These are phyloP conservation scores for Hermetia illucens DNA, from an alignment of 1,140 invertebrate species.

Conservation along the genomic window DNA sequence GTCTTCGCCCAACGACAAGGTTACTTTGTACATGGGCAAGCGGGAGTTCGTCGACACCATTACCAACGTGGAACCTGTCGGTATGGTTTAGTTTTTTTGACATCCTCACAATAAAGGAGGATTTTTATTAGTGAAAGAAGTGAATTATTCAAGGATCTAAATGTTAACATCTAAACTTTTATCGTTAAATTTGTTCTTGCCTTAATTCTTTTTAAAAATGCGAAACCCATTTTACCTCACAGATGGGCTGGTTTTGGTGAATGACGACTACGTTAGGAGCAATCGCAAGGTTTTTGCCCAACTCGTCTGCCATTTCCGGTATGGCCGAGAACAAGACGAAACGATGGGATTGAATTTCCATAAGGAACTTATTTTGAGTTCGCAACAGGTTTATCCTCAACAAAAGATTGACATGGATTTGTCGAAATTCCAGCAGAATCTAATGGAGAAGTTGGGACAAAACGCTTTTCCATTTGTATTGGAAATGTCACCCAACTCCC, in stretches of 20 bases:
- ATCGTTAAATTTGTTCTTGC: too few relatives aligned
- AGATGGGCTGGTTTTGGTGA: constrained; percentile 90
- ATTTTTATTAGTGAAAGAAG: too few relatives aligned
- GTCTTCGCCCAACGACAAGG: too few relatives aligned
- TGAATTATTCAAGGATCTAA: too few relatives aligned
- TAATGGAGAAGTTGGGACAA: constrained; percentile 82
- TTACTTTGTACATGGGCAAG: too few relatives aligned
- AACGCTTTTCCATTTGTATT: constrained; percentile 89
- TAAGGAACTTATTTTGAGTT: constrained; percentile 85
- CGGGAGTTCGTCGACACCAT: too few relatives aligned
- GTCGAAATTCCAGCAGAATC: constrained; percentile 65
- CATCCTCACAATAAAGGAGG: too few relatives aligned
- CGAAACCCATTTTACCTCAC: constrained; percentile 12
- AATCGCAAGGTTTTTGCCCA: constrained; percentile 81
- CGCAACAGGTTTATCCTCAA: constrained; percentile 74
- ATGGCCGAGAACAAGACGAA: constrained; percentile 96
- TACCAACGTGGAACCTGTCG: too few relatives aligned
- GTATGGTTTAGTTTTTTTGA: too few relatives aligned
- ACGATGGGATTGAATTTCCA: constrained; percentile 96
- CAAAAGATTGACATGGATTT: constrained; percentile 41
- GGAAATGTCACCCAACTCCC: constrained; percentile 60
- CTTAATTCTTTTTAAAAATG: too few relatives aligned
- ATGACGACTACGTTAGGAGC: constrained; percentile 77
- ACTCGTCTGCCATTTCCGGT: constrained; percentile 90
- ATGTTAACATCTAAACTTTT: too few relatives aligned